A percentile compares a stretch with the other conserved stretches of the same genome.
Evolutionary conservation across 2,888 invertebrate species (phyloP).

Genomic region (Cantharis nigra): DNA sequence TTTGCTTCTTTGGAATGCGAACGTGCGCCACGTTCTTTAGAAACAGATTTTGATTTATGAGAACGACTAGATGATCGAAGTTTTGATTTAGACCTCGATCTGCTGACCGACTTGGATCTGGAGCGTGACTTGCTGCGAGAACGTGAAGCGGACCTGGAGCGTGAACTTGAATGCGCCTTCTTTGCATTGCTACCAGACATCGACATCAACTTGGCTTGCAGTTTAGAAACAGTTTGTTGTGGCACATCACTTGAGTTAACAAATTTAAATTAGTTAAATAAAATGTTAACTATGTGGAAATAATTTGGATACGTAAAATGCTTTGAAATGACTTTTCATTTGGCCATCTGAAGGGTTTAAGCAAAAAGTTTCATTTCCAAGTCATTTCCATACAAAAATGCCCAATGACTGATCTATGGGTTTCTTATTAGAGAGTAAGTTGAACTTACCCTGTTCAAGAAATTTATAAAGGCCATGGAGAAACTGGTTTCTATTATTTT

Average conservation of each 20-base stretch:
- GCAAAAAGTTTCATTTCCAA: too few species aligned
- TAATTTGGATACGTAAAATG: too few species aligned
- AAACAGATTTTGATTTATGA: slow-evolving; percentile 32
- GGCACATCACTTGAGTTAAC: slow-evolving; percentile 48
- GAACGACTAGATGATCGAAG: slow-evolving; percentile 44
- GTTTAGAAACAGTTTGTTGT: slow-evolving; percentile 61
- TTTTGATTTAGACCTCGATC: slow-evolving; percentile 24
- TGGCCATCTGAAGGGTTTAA: too few species aligned
- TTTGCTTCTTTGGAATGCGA: slow-evolving; percentile 37
- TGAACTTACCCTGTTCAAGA: not conserved
- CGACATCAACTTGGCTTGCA: slow-evolving; percentile 67
- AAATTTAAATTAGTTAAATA: not conserved
- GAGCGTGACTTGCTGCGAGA: slow-evolving; percentile 47
- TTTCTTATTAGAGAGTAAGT: not conserved
- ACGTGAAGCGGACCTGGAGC: slow-evolving; percentile 49
- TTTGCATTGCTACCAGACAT: slow-evolving; percentile 60
- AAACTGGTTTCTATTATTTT: not conserved
- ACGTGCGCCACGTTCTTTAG: slow-evolving; percentile 35
- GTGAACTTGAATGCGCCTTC: slow-evolving; percentile 42
- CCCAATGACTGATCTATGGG: too few species aligned
- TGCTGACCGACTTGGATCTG: slow-evolving; percentile 29
- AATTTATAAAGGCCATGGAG: not conserved
- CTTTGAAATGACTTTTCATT: too few species aligned
- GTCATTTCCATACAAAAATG: too few species aligned
- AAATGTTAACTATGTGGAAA: not conserved